These are phyloP conservation scores for Andricus quercusramuli DNA, from an alignment of 2,888 invertebrate species.

Conservation along the genomic window DNA sequence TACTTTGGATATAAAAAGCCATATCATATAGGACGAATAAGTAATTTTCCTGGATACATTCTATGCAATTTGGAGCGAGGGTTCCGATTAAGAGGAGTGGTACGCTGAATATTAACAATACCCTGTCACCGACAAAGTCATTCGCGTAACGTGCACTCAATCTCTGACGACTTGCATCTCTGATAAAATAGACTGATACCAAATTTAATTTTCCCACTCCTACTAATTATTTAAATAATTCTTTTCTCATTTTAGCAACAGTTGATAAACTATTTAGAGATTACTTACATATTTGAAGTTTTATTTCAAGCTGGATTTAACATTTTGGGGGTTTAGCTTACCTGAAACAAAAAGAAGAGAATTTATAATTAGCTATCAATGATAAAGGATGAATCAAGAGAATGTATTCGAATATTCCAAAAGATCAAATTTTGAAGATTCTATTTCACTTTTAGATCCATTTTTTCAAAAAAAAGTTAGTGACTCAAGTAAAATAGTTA, in stretches of 20 bases:
- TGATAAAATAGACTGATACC: conserved; percentile 2
- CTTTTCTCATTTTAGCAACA: neutral
- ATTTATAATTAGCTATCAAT: neutral
- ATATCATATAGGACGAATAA: conserved; percentile 9
- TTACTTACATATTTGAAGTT: neutral
- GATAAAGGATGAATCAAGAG: no score
- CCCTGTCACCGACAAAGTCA: conserved; percentile 51
- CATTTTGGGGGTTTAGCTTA: neutral
- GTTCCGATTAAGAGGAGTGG: conserved; percentile 59
- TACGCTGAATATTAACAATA: conserved; percentile 59
- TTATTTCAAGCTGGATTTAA: neutral
- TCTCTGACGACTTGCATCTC: conserved; percentile 51
- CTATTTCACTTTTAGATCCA: no score
- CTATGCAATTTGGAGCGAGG: conserved; percentile 41
- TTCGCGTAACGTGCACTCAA: conserved; percentile 46
- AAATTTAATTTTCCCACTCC: neutral
- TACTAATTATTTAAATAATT: neutral
- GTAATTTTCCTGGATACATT: neutral
- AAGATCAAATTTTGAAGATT: no score
- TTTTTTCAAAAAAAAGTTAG: no score
- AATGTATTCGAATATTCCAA: no score
- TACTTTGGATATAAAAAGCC: neutral
- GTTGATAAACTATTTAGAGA: neutral
- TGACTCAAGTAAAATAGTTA: no score
- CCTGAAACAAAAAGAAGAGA: conserved; percentile 20